These are phyloP conservation scores for Aphaenogaster floridana DNA, from an alignment of 1,140 invertebrate genomes.

Conservation along the genomic window DNA sequence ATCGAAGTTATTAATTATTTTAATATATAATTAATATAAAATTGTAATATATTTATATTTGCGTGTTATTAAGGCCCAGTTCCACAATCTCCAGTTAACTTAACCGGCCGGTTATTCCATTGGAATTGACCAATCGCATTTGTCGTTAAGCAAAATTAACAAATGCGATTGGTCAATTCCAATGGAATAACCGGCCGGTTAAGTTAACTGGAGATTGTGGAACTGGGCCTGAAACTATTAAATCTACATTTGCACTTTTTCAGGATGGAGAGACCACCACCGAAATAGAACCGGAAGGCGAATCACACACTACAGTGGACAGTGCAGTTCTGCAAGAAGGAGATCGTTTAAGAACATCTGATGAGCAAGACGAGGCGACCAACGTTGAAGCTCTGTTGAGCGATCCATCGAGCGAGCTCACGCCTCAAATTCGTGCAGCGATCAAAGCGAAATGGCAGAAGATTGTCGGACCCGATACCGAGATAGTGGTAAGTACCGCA, in stretches of 20 bases:
- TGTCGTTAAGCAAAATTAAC: no score
- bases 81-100: no score
- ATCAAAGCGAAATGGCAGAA: conserved; percentile 95
- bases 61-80: not conserved
- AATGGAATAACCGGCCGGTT: no score
- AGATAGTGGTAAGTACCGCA: conserved; percentile 91
- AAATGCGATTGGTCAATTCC: no score
- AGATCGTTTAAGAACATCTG: conserved; percentile 85
- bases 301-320: conserved; percentile 89
- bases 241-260: not conserved
- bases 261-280: conserved; percentile 88
- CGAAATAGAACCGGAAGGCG: conserved; percentile 90
- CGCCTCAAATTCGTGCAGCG: conserved; percentile 91
- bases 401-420: conserved; percentile 88
- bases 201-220: no score
- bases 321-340: conserved; percentile 88
- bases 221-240: not conserved
- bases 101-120: no score
- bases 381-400: conserved; percentile 87
- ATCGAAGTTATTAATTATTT: conserved; percentile 13
- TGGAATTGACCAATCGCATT: no score
- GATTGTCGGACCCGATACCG: conserved; percentile 93
- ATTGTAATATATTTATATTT: not conserved
- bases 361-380: conserved; percentile 88
- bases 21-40: not conserved